Base-by-base conservation (phyloP, 2,888 invertebrate genomes). In the Diadegma fenestrale region DNA sequence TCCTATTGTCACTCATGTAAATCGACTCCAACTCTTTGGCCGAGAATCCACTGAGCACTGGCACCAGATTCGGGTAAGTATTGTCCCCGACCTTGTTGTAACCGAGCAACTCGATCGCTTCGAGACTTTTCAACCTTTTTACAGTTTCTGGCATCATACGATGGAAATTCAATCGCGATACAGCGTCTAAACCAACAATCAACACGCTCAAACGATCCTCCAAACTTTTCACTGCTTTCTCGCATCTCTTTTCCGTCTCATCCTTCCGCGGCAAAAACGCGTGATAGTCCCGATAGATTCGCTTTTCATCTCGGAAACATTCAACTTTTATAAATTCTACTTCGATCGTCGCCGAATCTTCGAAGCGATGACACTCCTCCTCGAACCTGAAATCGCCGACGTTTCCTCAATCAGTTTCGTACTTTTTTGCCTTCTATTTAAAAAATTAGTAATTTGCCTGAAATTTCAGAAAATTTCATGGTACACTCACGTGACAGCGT, bases 71-170 rank as follows among this genome's bases (percentile, higher is more conserved):
- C 0, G 98, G 98, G 92, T 97, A 98, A 0, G 99, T 99, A 93
- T 99, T 99, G 93, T 99, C 99, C 3, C 96, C 99, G 10, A 99
- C 97, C 95, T 99, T 99, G 92, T 97, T 98, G 93, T 98, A 98
- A 6, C 99, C 99, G 88, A 97, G 94, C 92, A 99, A 95, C 92
- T 98, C 98, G 73, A 97, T 95, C 54, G 96, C 96, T 17, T 95
- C 95, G 84, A 97, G 94, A 19, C 95, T 93, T 82, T 95, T 94
- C 73, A 98, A 94, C 88, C 95, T 95, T 2, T 94, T 92, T 22
- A 95, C 94, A 0, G 97, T 97, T 90, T 95, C 95, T 0, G 97
- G 97, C 97, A 98, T 97, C 89, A 97, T 97, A 64, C 98, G 95
- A 87, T 97, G 96, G 89, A 98, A 97, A 94, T 98, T 98, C 86